Evolutionary conservation across 2,797 vertebrate genomes (phyloP).

Genomic region (Girardinus metallicus): DNA sequence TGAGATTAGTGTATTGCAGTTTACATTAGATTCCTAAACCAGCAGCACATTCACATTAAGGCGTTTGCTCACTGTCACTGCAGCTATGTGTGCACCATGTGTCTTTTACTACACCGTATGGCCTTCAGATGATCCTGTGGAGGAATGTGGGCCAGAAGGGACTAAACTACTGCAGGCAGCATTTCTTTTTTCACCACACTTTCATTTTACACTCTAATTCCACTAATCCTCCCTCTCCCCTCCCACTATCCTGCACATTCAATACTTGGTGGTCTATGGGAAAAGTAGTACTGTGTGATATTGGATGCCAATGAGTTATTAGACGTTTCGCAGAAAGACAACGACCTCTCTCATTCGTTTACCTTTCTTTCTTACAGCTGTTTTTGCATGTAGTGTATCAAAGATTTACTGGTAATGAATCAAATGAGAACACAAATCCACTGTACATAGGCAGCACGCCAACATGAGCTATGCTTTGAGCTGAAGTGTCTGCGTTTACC

Average conservation of each 20-base stretch:
- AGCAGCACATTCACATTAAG: constrained; percentile 17
- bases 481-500: constrained; percentile 28
- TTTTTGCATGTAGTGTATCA: constrained; percentile 10
- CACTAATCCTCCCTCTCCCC: constrained; percentile 15
- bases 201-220: constrained; percentile 28
- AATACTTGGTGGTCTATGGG: constrained; percentile 19
- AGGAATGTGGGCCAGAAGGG: constrained; percentile 63
- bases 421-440: constrained; percentile 10
- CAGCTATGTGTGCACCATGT: constrained; percentile 41
- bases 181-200: constrained; percentile 40
- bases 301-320: constrained; percentile 4
- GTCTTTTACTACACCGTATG: constrained; percentile 54
- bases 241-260: constrained; percentile 31
- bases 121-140: constrained; percentile 58
- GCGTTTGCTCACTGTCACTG: constrained; percentile 41
- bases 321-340: constrained; percentile 7
- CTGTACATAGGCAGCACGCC: constrained; percentile 3
- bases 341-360: constrained; percentile 9
- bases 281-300: not conserved
- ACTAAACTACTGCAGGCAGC: constrained; percentile 59
- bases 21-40: constrained; percentile 24
- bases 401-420: constrained; percentile 26
- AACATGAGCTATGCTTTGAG: constrained; percentile 39
- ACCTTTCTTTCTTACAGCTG: constrained; percentile 9
- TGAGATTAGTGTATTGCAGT: not conserved